Percentiles rank a stretch among this genome's conserved stretches.
phyloP scores from a whole-genome alignment of 1,140 invertebrate genomes.

The Lepidurus arcticus region DNA sequence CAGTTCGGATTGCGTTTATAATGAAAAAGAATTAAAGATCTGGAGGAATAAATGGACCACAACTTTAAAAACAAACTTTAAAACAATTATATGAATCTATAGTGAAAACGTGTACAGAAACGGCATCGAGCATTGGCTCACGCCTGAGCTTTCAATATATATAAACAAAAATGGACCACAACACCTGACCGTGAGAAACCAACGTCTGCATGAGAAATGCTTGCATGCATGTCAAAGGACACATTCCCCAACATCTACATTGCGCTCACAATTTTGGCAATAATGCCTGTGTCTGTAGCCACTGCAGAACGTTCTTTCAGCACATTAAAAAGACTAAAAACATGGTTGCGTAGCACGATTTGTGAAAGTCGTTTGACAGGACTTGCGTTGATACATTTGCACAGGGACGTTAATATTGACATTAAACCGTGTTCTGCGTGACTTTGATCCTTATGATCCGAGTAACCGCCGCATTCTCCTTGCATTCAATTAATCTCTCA shows the following conservation, averaged over 20 bases:
- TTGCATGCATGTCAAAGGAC: not conserved
- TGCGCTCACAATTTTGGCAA: not conserved
- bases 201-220: not conserved
- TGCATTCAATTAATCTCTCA: not conserved
- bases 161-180: too few species aligned
- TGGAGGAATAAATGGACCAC: not conserved
- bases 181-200: not conserved
- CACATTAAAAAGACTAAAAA: constrained; percentile 47
- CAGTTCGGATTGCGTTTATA: not conserved
- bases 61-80: too few species aligned
- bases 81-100: too few species aligned
- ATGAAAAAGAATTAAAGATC: not conserved
- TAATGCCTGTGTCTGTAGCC: constrained; percentile 33
- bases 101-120: too few species aligned
- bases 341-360: constrained; percentile 42
- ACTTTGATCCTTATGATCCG: not conserved
- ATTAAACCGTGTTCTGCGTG: not conserved
- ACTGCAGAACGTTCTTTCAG: too few species aligned
- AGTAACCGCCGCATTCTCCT: not conserved
- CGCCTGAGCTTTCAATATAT: too few species aligned
- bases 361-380: constrained; percentile 37
- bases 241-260: not conserved
- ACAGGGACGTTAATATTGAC: constrained; percentile 25
- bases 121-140: too few species aligned
- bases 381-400: constrained; percentile 36